Evolutionary conservation across 1,140 invertebrate species (phyloP).

Genomic region (Drosophila nigrodunni): DNA sequence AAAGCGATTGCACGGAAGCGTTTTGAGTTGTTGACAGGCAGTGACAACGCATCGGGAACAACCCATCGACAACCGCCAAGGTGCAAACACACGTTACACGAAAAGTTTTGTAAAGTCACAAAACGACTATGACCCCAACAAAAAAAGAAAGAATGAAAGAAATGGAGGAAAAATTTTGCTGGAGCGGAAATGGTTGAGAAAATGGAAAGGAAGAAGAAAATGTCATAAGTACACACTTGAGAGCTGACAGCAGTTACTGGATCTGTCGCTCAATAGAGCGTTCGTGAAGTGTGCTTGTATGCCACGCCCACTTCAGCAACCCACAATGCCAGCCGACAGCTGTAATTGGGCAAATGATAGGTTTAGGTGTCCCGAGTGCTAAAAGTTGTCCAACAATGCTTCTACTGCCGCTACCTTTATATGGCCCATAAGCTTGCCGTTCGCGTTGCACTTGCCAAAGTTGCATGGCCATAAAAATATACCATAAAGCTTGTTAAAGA

Average conservation of each 20-base stretch:
- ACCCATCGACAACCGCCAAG: constrained; percentile 61
- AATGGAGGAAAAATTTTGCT: constrained; percentile 18
- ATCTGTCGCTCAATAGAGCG: constrained; percentile 66
- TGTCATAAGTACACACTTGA: constrained; percentile 75
- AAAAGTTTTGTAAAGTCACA: constrained; percentile 70
- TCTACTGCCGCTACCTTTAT: constrained; percentile 49
- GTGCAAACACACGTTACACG: constrained; percentile 68
- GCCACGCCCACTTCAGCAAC: constrained; percentile 71
- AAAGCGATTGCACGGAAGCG: constrained; percentile 83
- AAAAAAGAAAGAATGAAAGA: constrained; percentile 22
- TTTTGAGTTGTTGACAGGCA: constrained; percentile 79
- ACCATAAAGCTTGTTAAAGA: constrained; percentile 55
- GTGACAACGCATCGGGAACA: constrained; percentile 48
- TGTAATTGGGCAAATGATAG: constrained; percentile 76
- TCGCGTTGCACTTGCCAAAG: constrained; percentile 64
- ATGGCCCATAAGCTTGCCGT: constrained; percentile 70
- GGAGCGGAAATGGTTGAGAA: constrained; percentile 1
- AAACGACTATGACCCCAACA: constrained; percentile 57
- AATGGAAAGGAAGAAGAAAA: constrained; percentile 24
- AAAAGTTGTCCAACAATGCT: constrained; percentile 60
- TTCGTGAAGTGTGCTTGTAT: constrained; percentile 63
- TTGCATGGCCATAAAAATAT: constrained; percentile 75
- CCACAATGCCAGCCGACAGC: constrained; percentile 23
- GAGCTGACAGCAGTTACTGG: constrained; percentile 53
- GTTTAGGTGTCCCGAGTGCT: constrained; percentile 44